Conservation (phyloP, 2,797 vertebrate genomes). For the Melanotaenia pygmaea region DNA sequence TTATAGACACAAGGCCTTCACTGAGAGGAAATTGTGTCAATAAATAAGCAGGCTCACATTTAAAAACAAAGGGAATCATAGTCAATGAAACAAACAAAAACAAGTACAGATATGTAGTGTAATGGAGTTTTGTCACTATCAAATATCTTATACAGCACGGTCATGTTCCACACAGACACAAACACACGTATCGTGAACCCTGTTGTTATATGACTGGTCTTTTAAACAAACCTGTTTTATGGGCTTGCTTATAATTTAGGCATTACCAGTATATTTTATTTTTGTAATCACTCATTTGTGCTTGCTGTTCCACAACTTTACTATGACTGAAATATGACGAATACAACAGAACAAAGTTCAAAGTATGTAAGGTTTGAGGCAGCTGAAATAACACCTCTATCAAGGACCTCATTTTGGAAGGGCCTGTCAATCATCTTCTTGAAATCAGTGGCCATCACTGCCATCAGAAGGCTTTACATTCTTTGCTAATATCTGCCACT, state of each 20-base stretch:
- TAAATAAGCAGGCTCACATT: constrained; percentile 76
- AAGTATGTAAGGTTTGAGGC: neutral
- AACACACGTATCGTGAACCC: neutral
- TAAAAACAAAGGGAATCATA: constrained; percentile 73
- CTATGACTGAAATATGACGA: neutral
- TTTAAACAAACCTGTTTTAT: constrained; percentile 1
- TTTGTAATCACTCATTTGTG: neutral
- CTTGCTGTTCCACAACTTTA: neutral
- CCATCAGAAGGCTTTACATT: constrained; percentile 70
- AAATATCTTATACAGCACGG: constrained; percentile 27
- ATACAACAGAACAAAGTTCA: neutral
- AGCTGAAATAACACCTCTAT: neutral
- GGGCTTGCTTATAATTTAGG: neutral
- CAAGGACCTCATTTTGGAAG: constrained; percentile 48
- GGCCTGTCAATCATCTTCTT: constrained; percentile 75
- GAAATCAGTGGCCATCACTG: constrained; percentile 66
- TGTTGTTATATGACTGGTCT: constrained; percentile 2
- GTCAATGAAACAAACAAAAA: constrained; percentile 51
- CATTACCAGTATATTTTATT: neutral
- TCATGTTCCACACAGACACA: neutral
- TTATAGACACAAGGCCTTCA: constrained; percentile 76
- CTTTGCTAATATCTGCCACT: constrained; percentile 68
- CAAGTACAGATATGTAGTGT: constrained; percentile 29
- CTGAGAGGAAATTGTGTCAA: constrained; percentile 78
- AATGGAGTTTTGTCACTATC: constrained; percentile 47